Evolutionary conservation across 2,888 invertebrate genomes (phyloP).

Genomic region (Mythimna pallens): DNA sequence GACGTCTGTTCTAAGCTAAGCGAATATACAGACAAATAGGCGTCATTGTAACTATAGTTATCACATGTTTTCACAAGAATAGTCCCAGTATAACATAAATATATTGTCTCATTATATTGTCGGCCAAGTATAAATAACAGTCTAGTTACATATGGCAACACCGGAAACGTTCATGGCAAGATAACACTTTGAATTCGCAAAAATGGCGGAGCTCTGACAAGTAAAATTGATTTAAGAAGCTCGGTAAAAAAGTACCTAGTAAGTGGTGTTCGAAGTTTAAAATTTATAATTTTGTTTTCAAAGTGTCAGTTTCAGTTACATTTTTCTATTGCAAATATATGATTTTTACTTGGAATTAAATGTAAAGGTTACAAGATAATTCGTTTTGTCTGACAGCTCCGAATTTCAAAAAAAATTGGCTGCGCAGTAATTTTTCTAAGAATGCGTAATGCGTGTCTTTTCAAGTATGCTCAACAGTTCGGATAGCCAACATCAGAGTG

Average conservation of each 20-base stretch:
- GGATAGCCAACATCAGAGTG: too few relatives aligned
- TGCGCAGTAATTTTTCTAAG: too few relatives aligned
- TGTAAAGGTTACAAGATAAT: too few relatives aligned
- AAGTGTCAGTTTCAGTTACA: not conserved
- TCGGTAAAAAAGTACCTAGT: not conserved
- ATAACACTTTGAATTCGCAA: constrained; percentile 43
- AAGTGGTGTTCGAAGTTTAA: not conserved
- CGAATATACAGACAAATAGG: constrained; percentile 39
- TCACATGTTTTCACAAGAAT: constrained; percentile 36
- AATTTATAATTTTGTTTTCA: not conserved
- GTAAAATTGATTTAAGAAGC: constrained; percentile 15
- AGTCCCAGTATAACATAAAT: constrained; percentile 19
- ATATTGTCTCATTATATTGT: constrained; percentile 29
- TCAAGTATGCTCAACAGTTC: too few relatives aligned
- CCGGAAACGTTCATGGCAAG: constrained; percentile 46
- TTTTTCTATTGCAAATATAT: not conserved
- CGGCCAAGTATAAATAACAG: constrained; percentile 40
- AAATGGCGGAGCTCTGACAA: constrained; percentile 26
- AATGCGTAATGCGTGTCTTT: too few relatives aligned
- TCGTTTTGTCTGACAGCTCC: too few relatives aligned
- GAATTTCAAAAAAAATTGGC: too few relatives aligned
- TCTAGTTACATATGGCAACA: constrained; percentile 35
- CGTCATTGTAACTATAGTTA: constrained; percentile 37
- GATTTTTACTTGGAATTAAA: too few relatives aligned
- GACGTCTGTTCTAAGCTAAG: constrained; percentile 22